Conservation (phyloP, 2,113 vertebrate species). For the Elanoides forficatus region DNA sequence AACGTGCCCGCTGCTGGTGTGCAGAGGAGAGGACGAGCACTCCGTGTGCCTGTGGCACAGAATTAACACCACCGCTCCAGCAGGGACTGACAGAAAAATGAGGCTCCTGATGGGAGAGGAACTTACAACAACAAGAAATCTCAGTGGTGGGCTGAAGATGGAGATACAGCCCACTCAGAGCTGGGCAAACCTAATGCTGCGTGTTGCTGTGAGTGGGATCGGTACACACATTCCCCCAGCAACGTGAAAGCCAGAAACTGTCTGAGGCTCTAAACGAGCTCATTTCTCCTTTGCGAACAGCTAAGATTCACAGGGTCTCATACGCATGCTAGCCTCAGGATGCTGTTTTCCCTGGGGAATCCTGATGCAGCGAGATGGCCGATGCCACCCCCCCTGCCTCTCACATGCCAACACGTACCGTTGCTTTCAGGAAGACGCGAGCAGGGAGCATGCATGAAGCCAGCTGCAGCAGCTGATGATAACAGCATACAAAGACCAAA, state of each 20-base stretch:
- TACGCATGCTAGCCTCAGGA: background rate
- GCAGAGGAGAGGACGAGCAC: background rate
- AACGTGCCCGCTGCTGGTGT: accelerated
- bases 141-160: background rate
- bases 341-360: background rate
- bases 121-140: background rate
- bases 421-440: background rate
- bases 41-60: background rate
- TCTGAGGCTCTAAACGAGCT: background rate
- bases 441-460: accelerated
- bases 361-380: background rate
- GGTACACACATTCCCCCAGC: too few relatives aligned
- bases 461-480: background rate
- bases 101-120: background rate
- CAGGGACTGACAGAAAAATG: background rate
- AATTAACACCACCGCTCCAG: background rate
- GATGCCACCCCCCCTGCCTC: background rate
- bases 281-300: background rate
- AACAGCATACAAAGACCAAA: background rate
- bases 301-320: background rate
- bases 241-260: background rate
- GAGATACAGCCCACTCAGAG: background rate
- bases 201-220: background rate
- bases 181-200: background rate
- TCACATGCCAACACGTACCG: accelerated